These are phyloP conservation scores for Toxonevra muliebris DNA, from an alignment of 2,888 invertebrate genomes.

Conservation along the genomic window DNA sequence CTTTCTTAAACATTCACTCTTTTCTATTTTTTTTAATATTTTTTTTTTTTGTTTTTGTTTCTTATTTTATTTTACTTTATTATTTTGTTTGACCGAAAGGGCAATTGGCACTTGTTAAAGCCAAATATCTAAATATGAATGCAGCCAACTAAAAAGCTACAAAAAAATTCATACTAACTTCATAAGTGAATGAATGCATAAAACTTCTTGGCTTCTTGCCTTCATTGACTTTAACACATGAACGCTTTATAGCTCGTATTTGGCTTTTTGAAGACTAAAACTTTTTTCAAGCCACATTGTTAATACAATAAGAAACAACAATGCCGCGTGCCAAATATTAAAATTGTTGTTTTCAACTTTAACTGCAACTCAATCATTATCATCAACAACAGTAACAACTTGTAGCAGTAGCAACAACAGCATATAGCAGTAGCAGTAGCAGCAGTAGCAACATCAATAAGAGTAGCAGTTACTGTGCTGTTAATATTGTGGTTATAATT, in stretches of 20 bases:
- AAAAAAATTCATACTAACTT: no score
- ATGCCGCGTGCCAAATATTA: conserved; percentile 28
- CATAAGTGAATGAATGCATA: no score
- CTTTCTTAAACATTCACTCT: no score
- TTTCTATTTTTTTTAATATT: not conserved
- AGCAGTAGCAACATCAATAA: not conserved
- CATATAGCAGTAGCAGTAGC: not conserved
- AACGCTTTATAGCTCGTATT: no score
- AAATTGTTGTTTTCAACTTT: conserved; percentile 14
- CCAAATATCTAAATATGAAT: not conserved
- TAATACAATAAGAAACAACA: not conserved
- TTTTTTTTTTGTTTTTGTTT: not conserved
- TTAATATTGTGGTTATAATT: conserved; percentile 3
- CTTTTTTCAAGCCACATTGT: no score
- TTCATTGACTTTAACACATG: no score
- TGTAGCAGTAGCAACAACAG: conserved; percentile 1
- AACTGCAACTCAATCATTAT: not conserved
- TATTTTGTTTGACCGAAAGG: conserved; percentile 18
- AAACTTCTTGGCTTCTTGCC: no score
- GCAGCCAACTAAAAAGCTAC: no score
- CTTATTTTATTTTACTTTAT: no score
- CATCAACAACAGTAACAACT: not conserved
- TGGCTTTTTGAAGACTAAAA: no score
- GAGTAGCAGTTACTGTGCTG: not conserved
- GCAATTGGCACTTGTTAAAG: conserved; percentile 19